These are phyloP conservation scores for Morbakka virulenta DNA, from an alignment of 30 jellyfish, hydroid and myxozoan species.

Conservation along the genomic window DNA sequence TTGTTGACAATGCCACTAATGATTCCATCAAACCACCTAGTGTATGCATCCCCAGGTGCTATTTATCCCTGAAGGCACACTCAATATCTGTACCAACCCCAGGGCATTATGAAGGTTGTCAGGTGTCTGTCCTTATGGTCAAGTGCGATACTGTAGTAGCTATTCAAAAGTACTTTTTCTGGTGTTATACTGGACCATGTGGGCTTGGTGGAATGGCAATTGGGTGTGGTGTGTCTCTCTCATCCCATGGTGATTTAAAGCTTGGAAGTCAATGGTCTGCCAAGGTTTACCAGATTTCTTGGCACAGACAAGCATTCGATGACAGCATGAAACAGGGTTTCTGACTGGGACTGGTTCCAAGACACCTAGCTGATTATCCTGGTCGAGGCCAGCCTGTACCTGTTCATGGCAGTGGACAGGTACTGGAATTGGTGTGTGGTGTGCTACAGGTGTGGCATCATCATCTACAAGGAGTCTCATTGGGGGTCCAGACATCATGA, in stretches of 20 bases:
- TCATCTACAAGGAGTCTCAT: no score
- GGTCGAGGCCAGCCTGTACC: conserved; percentile 55
- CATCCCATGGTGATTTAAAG: conserved; percentile 3
- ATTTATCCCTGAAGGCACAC: conserved; percentile 17
- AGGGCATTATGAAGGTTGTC: conserved; percentile 17
- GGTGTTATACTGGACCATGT: neutral
- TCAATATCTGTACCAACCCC: conserved; percentile 18
- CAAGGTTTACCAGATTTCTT: conserved; percentile 42
- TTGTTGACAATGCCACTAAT: neutral
- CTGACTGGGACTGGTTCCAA: conserved; percentile 56
- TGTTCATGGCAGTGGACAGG: conserved; percentile 40
- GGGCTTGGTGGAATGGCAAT: conserved; percentile 33
- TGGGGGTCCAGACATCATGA: no score
- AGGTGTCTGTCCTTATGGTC: conserved; percentile 1
- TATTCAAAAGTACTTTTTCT: no score
- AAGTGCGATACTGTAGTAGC: conserved; percentile 18
- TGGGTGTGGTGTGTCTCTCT: conserved; percentile 57
- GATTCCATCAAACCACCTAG: conserved; percentile 27
- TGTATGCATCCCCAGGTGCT: conserved; percentile 45
- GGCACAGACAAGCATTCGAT: conserved; percentile 47
- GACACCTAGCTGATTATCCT: conserved; percentile 26
- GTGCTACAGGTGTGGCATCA: no score
- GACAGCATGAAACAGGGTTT: conserved; percentile 42
- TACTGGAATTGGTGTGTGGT: no score
- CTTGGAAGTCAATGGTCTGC: conserved; percentile 34